A percentile compares a stretch with the other conserved stretches of the same genome.
Conservation (phyloP, 2,888 invertebrate species). For the Parthenolecanium corni region DNA sequence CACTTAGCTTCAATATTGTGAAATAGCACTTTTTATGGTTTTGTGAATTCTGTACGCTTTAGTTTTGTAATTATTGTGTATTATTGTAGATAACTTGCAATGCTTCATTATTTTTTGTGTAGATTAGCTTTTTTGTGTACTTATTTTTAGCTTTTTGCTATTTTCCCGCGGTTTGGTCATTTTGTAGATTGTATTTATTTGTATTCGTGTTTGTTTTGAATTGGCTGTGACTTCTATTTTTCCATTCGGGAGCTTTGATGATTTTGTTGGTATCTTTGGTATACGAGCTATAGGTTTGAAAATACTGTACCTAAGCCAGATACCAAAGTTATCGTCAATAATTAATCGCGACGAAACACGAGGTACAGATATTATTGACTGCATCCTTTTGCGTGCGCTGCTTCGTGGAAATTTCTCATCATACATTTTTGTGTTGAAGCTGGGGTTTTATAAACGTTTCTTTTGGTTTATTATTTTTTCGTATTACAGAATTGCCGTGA, state of each 20-base stretch:
- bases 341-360: not conserved
- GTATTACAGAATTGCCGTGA: slow-evolving; percentile 78
- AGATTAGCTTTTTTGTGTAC: not conserved
- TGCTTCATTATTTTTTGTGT: not conserved
- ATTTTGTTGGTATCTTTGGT: slow-evolving; percentile 30
- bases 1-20: not conserved
- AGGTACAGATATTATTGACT: not conserved
- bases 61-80: not conserved
- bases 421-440: too few relatives aligned
- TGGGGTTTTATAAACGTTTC: too few relatives aligned
- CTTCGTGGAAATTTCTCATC: not conserved
- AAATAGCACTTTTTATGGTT: not conserved
- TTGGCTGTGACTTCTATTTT: too few relatives aligned
- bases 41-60: not conserved
- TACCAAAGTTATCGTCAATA: slow-evolving; percentile 36
- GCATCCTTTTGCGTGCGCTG: not conserved
- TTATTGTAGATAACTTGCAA: not conserved
- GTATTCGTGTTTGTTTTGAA: not conserved
- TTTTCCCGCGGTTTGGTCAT: not conserved
- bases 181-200: not conserved
- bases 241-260: not conserved
- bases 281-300: slow-evolving; percentile 39
- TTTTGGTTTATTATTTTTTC: too few relatives aligned
- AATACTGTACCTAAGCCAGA: slow-evolving; percentile 37
- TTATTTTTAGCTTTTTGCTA: not conserved